Evolutionary conservation across 2,113 vertebrate genomes (phyloP), one percentile per base, ranked within the genome.

Genomic region (Pampusana beccarii): DNA sequence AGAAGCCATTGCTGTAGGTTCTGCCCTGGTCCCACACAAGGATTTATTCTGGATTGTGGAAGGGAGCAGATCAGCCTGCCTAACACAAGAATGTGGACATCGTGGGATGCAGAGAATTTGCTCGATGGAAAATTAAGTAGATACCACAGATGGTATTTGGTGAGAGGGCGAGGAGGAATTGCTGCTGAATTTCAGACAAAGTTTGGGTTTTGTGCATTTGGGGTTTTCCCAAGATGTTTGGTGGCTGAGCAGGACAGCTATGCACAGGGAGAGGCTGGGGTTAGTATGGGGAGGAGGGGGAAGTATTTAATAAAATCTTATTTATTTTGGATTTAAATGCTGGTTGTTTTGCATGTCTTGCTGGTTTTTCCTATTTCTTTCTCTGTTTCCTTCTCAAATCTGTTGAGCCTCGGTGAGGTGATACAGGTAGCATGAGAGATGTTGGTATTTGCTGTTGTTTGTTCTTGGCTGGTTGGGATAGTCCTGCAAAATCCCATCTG

Each of bases 21-120:
- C 54, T 0, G 1, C 31, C 48, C 73, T 38, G 16, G 28, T 33
- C 46, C 29, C 0, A 0, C 0, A 0, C 60, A 34, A 33, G 16
- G 54, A 19, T 56, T 62, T 64, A 11, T 17, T 28, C 21, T 13
- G 36, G 29, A 20, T 40, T 51, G 7, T 13, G 50, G 4, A 17
- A 60, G 23, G 75, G 23, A 77, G 70, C 44, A 6, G 70, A 25
- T 25, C 79, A 33, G 74, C 46, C 57, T 60, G 53, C 5, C 7
- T 0, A 0, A 8, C 3, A 16, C 26, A 16, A 40, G 57, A 86
- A 70, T 1, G 46, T 56, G 58, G 64, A 53, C 28, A 2, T 48
- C 58, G 4, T 2, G 17, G 69, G 26, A 50, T 26, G 42, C 66
- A 34, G 54, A 54, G 50, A 46, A 53, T 64, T n/a, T 5, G 28